These are phyloP conservation scores for Capreolus pygargus DNA, from an alignment of 2,113 vertebrate genomes.

Conservation along the genomic window DNA sequence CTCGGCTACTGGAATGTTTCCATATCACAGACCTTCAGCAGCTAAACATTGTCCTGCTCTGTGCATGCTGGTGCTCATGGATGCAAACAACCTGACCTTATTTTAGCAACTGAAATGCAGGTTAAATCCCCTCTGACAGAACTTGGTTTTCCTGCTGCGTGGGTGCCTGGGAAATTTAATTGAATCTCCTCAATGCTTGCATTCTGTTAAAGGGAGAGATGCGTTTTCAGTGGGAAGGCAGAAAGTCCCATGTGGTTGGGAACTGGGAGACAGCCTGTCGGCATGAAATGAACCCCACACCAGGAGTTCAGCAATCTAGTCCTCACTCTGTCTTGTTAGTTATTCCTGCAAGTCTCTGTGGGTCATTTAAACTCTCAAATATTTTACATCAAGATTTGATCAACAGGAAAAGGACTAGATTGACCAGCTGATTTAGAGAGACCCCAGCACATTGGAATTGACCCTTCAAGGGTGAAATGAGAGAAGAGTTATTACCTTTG, in stretches of 20 bases:
- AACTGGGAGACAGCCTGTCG: not conserved
- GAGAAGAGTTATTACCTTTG: not conserved
- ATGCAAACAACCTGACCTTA: not conserved
- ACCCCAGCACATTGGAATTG: not conserved
- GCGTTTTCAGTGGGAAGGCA: not conserved
- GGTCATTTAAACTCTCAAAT: not conserved
- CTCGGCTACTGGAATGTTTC: not conserved
- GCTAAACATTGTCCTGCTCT: not conserved
- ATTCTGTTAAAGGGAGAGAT: not conserved
- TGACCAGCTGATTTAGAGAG: not conserved
- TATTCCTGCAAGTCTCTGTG: not conserved
- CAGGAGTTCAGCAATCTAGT: not conserved
- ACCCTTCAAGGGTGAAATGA: not conserved
- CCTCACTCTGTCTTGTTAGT: not conserved
- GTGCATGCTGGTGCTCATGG: not conserved
- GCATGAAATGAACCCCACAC: not conserved
- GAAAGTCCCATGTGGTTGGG: not conserved
- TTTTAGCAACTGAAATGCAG: slow-evolving; percentile 17
- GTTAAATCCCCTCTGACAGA: not conserved
- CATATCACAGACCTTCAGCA: not conserved
- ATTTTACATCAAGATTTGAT: not conserved
- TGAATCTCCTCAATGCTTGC: not conserved
- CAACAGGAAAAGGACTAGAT: not conserved
- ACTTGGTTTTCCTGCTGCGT: not conserved
- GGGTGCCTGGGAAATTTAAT: not conserved